Evolutionary conservation across 2,113 vertebrate genomes (phyloP), one percentile per base, ranked within the genome.

Genomic region (Jacana jacana): DNA sequence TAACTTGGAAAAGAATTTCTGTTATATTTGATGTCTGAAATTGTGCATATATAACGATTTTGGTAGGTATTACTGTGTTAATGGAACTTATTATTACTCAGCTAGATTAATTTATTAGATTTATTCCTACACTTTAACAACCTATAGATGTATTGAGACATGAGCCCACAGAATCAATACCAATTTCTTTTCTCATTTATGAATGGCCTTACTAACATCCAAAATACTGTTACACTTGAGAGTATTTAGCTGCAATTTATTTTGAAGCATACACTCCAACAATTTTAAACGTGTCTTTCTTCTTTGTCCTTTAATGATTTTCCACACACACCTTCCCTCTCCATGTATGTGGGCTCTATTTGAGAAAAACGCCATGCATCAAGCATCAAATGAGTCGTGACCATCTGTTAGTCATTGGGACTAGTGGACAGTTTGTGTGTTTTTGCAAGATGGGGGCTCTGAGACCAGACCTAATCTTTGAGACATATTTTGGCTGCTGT

Each of bases 101-200:
- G 63, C 58, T 70, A 76, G 63, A 94, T 96, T 88, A 93, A 96
- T 97, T 85, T 88, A 93, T 92, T 86, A 88, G 64, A 91, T 88
- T 96, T 95, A 95, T 96, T 79, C n/a, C 81, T 81, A 54, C 63
- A 71, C 46, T 83, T 82, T 88, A 88, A 81, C 51, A 79, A 44
- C 73, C 48, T 86, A 61, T 84, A 78, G 65, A 78, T 84, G 66
- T 76, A 84, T 92, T 88, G 92, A 96, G 90, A 95, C 31, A 33
- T 49, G 91, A 96, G 40, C 52, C 52, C 6, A 4, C 83, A 87
- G 85, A 76, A 94, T 96, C 96, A 96, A 93, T 97, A 92, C 44
- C 86, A 89, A 93, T 97, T 96, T 94, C 33, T 92, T 91, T 92
- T 86, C 77, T 91, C 65, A 72, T 92, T 94, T 93, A 79, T 94